Evolutionary conservation across 2,797 vertebrate species (phyloP).

Genomic region (Thalassophryne amazonica): DNA sequence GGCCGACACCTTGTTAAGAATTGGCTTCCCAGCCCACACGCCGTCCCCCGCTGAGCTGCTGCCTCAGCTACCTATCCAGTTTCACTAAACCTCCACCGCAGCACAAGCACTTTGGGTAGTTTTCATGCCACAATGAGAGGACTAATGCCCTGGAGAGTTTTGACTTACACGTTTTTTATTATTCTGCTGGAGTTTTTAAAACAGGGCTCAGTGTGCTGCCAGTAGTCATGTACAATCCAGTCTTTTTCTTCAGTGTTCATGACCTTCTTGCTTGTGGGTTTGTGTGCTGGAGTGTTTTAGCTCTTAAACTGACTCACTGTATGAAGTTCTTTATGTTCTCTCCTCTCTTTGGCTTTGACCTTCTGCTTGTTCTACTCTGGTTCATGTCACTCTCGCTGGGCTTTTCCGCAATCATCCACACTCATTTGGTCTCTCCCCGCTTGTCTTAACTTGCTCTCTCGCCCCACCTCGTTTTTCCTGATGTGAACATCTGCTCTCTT

Average conservation of each 20-base stretch:
- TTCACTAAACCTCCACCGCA: constrained; percentile 51
- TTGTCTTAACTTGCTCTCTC: neutral
- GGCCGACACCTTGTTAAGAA: constrained; percentile 53
- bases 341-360: constrained; percentile 14
- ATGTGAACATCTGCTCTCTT: neutral
- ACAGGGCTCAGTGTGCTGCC: constrained; percentile 9
- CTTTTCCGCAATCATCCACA: neutral
- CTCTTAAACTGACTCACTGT: neutral
- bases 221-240: constrained; percentile 21
- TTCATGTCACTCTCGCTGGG: constrained; percentile 21
- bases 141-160: constrained; percentile 30
- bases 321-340: constrained; percentile 11
- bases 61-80: constrained; percentile 47
- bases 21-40: constrained; percentile 32
- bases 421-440: neutral
- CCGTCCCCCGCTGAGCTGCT: constrained; percentile 21
- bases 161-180: constrained; percentile 38
- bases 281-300: neutral
- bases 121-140: constrained; percentile 23
- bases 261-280: constrained; percentile 19
- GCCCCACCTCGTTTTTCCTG: neutral
- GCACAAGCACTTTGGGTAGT: constrained; percentile 13
- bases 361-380: constrained; percentile 27
- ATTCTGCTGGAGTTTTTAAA: constrained; percentile 33
- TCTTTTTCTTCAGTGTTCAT: constrained; percentile 22